These are phyloP conservation scores for Pterostichus niger DNA, from an alignment of 2,888 invertebrate genomes.

Conservation along the genomic window DNA sequence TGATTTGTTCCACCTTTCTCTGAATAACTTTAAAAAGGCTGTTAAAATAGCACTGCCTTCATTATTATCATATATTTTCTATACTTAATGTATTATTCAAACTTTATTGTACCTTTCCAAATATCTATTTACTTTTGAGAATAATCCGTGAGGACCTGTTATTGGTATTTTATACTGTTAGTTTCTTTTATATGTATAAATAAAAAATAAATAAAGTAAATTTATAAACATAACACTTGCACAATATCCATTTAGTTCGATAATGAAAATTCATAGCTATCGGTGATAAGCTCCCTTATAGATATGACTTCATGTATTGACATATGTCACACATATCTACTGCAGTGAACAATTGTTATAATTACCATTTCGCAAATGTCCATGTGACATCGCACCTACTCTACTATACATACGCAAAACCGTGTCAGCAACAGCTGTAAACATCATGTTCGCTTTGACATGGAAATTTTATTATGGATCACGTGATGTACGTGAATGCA, in stretches of 20 bases:
- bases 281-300: not conserved
- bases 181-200: too few relatives aligned
- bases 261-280: constrained; percentile 38
- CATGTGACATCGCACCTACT: not conserved
- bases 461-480: constrained; percentile 39
- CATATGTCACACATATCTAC: constrained; percentile 4
- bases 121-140: too few relatives aligned
- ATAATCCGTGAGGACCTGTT: too few relatives aligned
- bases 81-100: too few relatives aligned
- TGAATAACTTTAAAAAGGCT: too few relatives aligned
- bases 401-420: not conserved
- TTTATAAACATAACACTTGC: not conserved
- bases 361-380: constrained; percentile 30
- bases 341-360: constrained; percentile 36
- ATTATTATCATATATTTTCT: too few relatives aligned
- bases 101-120: too few relatives aligned
- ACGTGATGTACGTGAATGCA: constrained; percentile 36
- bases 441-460: constrained; percentile 49
- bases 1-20: too few relatives aligned
- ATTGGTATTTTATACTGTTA: too few relatives aligned
- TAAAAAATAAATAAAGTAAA: too few relatives aligned
- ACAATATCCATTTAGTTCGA: not conserved
- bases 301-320: constrained; percentile 38
- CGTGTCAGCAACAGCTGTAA: constrained; percentile 39
- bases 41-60: too few relatives aligned